These are phyloP conservation scores for Emys orbicularis DNA, from an alignment of 2,797 vertebrate genomes.

Conservation along the genomic window DNA sequence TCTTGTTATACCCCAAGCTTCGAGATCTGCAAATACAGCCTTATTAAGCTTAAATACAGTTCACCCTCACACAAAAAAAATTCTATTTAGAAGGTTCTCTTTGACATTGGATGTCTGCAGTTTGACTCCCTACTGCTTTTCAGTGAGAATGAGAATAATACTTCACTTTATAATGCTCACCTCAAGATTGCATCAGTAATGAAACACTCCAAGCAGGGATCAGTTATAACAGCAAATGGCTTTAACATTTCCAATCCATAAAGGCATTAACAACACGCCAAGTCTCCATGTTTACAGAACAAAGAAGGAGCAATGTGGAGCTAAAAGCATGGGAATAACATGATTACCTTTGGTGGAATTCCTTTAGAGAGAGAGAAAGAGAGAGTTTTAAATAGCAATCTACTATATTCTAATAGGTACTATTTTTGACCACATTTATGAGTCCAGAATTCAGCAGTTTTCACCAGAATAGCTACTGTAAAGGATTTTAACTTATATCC, in stretches of 20 bases:
- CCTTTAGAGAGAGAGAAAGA: constrained; percentile 10
- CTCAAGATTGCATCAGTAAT: constrained; percentile 70
- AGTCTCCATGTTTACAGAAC: constrained; percentile 36
- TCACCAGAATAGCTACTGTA: background rate
- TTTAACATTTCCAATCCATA: constrained; percentile 64
- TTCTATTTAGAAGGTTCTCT: constrained; percentile 54
- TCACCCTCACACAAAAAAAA: constrained; percentile 15
- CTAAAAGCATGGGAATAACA: background rate
- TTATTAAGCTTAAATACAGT: constrained; percentile 53
- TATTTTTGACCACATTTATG: constrained; percentile 6
- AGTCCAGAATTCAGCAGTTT: background rate
- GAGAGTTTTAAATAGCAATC: background rate
- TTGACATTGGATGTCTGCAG: constrained; percentile 65
- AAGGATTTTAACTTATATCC: background rate
- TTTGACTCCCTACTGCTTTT: constrained; percentile 52
- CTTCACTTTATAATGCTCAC: constrained; percentile 68
- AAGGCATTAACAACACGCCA: constrained; percentile 57
- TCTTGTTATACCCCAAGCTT: constrained; percentile 21
- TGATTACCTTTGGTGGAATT: background rate
- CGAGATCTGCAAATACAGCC: constrained; percentile 67
- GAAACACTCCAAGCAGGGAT: constrained; percentile 75
- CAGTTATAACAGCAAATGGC: constrained; percentile 71
- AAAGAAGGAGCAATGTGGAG: constrained; percentile 35
- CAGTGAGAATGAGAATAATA: constrained; percentile 65
- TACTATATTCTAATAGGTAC: background rate